phyloP scores from a whole-genome alignment of 2,113 vertebrate genomes.

The Bambusicola thoracicus region DNA sequence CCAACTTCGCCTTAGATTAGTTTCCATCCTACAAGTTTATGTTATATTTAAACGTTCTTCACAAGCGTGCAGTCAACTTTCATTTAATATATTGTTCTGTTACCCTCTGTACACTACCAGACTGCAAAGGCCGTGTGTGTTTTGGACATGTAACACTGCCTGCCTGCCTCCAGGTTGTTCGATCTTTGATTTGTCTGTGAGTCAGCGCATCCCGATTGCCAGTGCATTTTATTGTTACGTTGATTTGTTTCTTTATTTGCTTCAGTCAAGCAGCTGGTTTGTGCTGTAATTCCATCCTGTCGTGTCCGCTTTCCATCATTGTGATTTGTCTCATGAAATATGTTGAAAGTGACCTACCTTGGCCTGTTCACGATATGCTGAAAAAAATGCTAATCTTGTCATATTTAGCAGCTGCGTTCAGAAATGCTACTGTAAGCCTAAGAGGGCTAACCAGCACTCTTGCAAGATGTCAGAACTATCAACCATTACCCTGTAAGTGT shows the following conservation, averaged over 20 bases:
- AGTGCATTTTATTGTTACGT: background rate
- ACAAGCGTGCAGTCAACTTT: background rate
- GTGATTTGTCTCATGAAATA: slow-evolving; percentile 26
- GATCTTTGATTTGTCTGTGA: background rate
- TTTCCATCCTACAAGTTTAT: background rate
- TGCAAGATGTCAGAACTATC: slow-evolving; percentile 99
- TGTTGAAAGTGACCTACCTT: slow-evolving; percentile 62
- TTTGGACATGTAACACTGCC: background rate
- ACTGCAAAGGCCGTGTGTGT: background rate
- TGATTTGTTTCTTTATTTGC: background rate
- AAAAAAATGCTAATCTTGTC: slow-evolving; percentile 91
- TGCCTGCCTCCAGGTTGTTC: background rate
- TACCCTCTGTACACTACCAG: background rate
- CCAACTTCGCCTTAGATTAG: background rate
- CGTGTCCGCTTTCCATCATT: slow-evolving; percentile 16
- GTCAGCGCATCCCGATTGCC: background rate
- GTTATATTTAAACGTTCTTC: slow-evolving; percentile 13
- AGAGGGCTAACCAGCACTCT: slow-evolving; percentile 97
- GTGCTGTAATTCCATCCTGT: slow-evolving; percentile 1
- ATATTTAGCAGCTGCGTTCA: slow-evolving; percentile 99
- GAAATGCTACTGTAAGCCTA: slow-evolving; percentile 99
- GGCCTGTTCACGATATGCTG: slow-evolving; percentile 72
- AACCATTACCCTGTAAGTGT: slow-evolving; percentile 99
- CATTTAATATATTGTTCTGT: background rate
- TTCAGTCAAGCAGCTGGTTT: slow-evolving; percentile 13